Evolutionary conservation across 2,888 invertebrate genomes (phyloP), one percentile per base, ranked within the genome.

Genomic region (Eupithecia dodoneata): DNA sequence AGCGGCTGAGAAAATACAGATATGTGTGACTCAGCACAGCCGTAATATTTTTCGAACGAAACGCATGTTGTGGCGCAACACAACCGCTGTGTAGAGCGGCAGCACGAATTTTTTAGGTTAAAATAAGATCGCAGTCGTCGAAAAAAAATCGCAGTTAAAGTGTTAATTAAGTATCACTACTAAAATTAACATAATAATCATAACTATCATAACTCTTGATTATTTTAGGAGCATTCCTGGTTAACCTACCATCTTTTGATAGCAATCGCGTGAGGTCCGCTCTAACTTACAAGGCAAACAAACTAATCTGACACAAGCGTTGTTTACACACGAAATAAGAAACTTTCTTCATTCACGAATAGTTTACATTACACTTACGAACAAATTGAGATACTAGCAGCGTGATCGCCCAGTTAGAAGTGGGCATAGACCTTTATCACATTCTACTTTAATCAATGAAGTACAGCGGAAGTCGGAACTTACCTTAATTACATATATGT

Each of bases 291-390:
- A 66, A 66, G 6, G 15, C 42, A 66, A 66, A 65, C 41, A 65
- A 2, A 6, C 41, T 66, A 15, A 66, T 66, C 66, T 15, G 66
- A 66, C 18, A 30, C 63, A 30, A 63, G 30, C 42, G 66, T 41
- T 66, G 66, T 66, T 66, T 66, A 42, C 13, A 42, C 66, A 66
- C 66, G 15, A 15, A 66, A 66, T 66, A 66, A 41, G 65, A 41
- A 42, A 66, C 42, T 66, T 42, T 66, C 66, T 42, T 42, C 66
- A 66, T 66, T 42, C 42, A 66, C 15, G 6, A 2, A 9, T 42
- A 3, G 66, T 66, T 41, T 41, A 65, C 65, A 65, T 41, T 66
- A 42, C 66, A 59, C 55, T 59, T 59, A 59, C 18, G 7, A 42
- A 42, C 42, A 66, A 66, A 66, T 66, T 66, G 42, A 42, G 15